A percentile compares a stretch with the other conserved stretches of the same genome.
Evolutionary conservation across 2,888 invertebrate species (phyloP).

Genomic region (Rotaria sp.): DNA sequence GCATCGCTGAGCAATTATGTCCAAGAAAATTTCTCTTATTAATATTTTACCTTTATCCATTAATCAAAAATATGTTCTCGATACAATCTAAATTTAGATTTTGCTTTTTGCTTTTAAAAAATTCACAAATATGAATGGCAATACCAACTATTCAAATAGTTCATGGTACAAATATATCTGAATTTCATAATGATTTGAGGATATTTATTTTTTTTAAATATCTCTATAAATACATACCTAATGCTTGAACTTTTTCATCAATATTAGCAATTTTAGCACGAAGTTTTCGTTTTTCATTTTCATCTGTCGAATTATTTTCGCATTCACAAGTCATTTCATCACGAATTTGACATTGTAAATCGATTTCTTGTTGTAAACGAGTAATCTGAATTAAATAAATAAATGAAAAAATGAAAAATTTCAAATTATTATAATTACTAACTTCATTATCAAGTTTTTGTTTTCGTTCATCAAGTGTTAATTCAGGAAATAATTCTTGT

Average conservation of each 20-base stretch:
- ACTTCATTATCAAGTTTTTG: not conserved
- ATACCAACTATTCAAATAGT: not conserved
- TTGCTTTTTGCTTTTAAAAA: not conserved
- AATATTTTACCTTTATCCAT: not conserved
- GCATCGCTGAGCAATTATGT: not conserved
- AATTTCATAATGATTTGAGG: no score
- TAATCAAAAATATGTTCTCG: not conserved
- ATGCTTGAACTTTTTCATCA: constrained; percentile 10
- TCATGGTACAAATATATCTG: no score
- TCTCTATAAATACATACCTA: not conserved
- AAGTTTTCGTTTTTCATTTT: constrained; percentile 16
- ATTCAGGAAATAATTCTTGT: not conserved
- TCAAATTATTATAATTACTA: not conserved
- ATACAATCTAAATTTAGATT: not conserved
- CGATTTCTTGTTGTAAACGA: not conserved
- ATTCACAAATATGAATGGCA: not conserved
- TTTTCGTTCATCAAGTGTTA: not conserved
- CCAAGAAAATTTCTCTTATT: not conserved
- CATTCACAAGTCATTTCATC: not conserved
- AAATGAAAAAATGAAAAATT: not conserved
- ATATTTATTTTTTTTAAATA: no score
- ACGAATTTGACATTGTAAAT: not conserved
- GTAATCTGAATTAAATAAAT: not conserved
- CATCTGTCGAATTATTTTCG: not conserved
- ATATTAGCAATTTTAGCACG: not conserved